Base-by-base conservation (phyloP, 2,113 vertebrate species). In the Hippoglossus stenolepis region DNA sequence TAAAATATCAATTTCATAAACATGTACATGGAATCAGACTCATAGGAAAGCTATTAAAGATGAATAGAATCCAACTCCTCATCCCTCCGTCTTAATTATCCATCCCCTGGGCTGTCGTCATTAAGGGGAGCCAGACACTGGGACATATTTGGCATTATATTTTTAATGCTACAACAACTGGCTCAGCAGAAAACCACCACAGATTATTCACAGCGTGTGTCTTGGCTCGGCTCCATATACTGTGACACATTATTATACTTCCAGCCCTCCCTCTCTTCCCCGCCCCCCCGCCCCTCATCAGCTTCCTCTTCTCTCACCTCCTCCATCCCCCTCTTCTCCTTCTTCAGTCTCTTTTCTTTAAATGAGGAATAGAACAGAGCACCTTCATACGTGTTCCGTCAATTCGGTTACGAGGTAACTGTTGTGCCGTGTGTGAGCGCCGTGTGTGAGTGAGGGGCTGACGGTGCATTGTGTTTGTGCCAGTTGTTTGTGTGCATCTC, bases 401-500 rank as follows among this genome's bases (percentile, higher is more conserved):
- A 11, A 82, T 80, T 82, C 61, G 45, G 78, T 82, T 76, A 77
- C 73, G 72, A 79, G 68, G 74, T 75, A 51, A 18, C 62, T 80
- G 51, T 62, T 28, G 66, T 60, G 45, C 59, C 18, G 45, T 59
- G 17, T 17, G 12, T 8, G 24, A 12, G 51, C 56, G 45, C 58
- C 3, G 57, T n/a, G 51, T 26, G 40, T 3, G 11, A 77, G 70
- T 60, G 64, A 24, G 24, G 72, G 83, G 86, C 84, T 89, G 89
- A 92, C 65, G 51, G 72, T 91, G 85, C 78, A 85, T 85, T 90
- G 90, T 86, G 64, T 75, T 79, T 75, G 90, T 85, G 79, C 78
- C 77, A 84, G 89, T 92, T 91, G 91, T 91, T 92, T 91, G 89
- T 88, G 87, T 78, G 77, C 66, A 63, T 86, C 81, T 85, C 75